These are phyloP conservation scores for Marasmarcha lunaedactyla DNA, from an alignment of 2,888 invertebrate species.

Conservation along the genomic window DNA sequence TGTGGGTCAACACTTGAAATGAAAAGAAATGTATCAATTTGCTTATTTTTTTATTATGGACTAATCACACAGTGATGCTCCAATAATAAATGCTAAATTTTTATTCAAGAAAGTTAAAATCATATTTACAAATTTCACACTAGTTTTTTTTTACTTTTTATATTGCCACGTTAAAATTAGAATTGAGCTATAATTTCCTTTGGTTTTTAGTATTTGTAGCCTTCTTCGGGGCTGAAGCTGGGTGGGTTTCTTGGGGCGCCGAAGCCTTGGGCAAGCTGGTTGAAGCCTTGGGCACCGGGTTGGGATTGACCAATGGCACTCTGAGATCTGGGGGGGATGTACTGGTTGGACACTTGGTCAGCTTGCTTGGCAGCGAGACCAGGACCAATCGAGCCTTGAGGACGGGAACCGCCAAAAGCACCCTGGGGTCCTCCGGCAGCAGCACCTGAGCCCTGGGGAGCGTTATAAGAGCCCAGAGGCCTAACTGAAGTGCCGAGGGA, in stretches of 20 bases:
- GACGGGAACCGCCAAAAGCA: constrained; percentile 13
- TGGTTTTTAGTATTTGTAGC: constrained; percentile 52
- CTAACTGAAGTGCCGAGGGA: constrained; percentile 14
- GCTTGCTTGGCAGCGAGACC: neutral
- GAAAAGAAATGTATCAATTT: no score
- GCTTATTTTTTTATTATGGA: neutral
- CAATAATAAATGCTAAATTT: constrained; percentile 11
- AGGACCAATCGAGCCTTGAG: neutral
- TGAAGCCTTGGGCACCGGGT: constrained; percentile 1
- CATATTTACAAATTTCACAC: constrained; percentile 20
- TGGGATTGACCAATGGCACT: constrained; percentile 3
- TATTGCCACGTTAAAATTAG: constrained; percentile 14
- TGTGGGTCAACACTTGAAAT: no score
- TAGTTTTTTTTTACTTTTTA: constrained; percentile 20
- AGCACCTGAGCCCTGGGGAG: constrained; percentile 7
- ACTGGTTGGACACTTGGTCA: constrained; percentile 12
- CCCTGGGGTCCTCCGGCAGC: constrained; percentile 9
- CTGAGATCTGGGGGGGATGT: constrained; percentile 22
- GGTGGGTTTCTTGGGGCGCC: constrained; percentile 44
- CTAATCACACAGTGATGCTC: constrained; percentile 38
- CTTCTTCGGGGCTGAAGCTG: constrained; percentile 52
- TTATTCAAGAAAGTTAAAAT: constrained; percentile 25
- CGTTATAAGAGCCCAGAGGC: constrained; percentile 5
- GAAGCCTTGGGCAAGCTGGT: neutral
- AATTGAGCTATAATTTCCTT: constrained; percentile 26